A percentile compares a stretch with the other conserved stretches of the same genome.
Conservation (phyloP, 2,797 vertebrate genomes). For the Scomberomorus guttatus region DNA sequence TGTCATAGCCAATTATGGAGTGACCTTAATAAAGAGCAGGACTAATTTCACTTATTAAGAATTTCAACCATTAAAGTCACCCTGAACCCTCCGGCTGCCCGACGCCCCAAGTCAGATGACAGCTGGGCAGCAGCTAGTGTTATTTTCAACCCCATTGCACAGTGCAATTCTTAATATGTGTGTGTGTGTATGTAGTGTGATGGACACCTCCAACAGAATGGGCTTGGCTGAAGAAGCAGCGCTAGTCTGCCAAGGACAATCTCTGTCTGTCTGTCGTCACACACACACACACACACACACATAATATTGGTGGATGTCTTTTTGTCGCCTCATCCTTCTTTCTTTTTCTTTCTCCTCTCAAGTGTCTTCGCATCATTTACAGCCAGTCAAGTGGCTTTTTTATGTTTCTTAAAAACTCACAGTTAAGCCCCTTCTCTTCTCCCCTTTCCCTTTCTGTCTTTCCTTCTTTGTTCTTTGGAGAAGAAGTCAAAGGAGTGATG, state of each 20-base stretch:
- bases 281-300: constrained; percentile 26
- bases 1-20: constrained; percentile 58
- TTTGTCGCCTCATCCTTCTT: constrained; percentile 1
- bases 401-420: neutral
- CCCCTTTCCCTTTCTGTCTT: neutral
- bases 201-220: constrained; percentile 40
- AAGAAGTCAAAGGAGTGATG: constrained; percentile 1
- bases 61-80: constrained; percentile 68
- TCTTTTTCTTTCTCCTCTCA: constrained; percentile 8
- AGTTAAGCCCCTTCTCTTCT: neutral
- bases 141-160: constrained; percentile 51
- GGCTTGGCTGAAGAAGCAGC: constrained; percentile 50
- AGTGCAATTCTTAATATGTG: constrained; percentile 17
- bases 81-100: constrained; percentile 54
- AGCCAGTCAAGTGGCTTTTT: neutral
- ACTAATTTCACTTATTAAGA: constrained; percentile 68
- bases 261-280: constrained; percentile 46
- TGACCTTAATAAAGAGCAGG: constrained; percentile 63
- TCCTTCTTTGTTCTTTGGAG: constrained; percentile 32
- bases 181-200: constrained; percentile 23
- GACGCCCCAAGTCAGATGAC: constrained; percentile 49
- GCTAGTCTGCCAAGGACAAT: constrained; percentile 55
- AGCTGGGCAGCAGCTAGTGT: constrained; percentile 50
- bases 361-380: constrained; percentile 21
- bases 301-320: constrained; percentile 1